Evolutionary conservation across 2,797 vertebrate genomes (phyloP), one percentile per base, ranked within the genome.

Genomic region (Remorina albescens): DNA sequence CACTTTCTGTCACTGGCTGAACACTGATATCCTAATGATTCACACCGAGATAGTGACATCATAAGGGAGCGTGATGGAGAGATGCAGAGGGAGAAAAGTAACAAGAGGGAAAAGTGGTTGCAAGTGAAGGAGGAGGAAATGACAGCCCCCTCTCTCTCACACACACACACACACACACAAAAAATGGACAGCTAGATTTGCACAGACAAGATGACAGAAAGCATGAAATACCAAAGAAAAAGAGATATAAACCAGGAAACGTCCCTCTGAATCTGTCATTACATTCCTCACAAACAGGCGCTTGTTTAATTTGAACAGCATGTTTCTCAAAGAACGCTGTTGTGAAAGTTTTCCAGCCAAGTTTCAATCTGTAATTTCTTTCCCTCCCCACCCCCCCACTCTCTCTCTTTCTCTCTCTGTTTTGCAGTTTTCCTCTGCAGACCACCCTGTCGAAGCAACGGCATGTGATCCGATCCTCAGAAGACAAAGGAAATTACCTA

Each of bases 401-500:
- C 39, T 59, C 6, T 10, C 42, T 68, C 41, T 34, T 30, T 65
- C n/a, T 46, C 21, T 18, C 23, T 61, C 51, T 74, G 32, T 6
- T 57, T 72, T 56, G 50, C 59, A 30, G 26, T n/a, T n/a, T 75
- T 59, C 67, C 71, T 65, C 26, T 0, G 50, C 62, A 56, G 92
- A 91, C 94, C 92, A 93, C 93, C 93, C 62, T 15, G 78, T 82
- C 46, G 82, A 85, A 77, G 84, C 88, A 89, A 78, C 85, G 82
- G 83, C 89, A 86, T 85, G 83, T 85, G 92, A 93, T 88, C 81
- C 72, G 86, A 86, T 83, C 85, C 91, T 91, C 87, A 30, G 71
- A 91, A 93, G 92, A 93, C 91, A 92, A 93, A 93, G 92, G 93
- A 95, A 94, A 94, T 93, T 76, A 94, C 90, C 89, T 91, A 93